These are phyloP conservation scores for Acropora tenuis DNA, from an alignment of 64 coral and sea anemone genomes.

Conservation along the genomic window DNA sequence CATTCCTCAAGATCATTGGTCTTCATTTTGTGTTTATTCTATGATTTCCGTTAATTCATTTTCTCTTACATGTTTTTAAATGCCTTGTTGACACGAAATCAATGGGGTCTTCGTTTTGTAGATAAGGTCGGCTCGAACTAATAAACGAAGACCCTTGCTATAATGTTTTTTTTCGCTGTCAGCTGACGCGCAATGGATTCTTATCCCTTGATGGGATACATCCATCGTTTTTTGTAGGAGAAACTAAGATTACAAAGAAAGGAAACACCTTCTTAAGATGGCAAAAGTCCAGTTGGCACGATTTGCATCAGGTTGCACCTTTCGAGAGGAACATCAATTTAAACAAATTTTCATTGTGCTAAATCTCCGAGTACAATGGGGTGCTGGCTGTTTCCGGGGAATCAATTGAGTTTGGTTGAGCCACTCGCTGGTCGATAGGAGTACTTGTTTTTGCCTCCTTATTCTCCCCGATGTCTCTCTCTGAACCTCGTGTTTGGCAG, in stretches of 20 bases:
- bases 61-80: too few species aligned
- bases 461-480: constrained; percentile 22
- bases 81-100: too few species aligned
- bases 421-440: neutral
- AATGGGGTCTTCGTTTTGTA: too few species aligned
- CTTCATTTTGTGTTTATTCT: too few species aligned
- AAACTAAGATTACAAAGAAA: neutral
- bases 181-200: neutral
- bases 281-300: constrained; percentile 1
- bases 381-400: neutral
- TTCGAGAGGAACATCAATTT: too few species aligned
- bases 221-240: constrained; percentile 50
- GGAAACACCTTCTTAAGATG: constrained; percentile 4
- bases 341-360: too few species aligned
- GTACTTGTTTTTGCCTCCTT: neutral
- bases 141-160: too few species aligned
- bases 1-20: too few species aligned
- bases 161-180: neutral
- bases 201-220: constrained; percentile 44
- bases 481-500: constrained; percentile 26
- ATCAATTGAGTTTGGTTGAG: constrained; percentile 43
- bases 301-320: too few species aligned
- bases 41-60: too few species aligned
- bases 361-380: neutral
- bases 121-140: too few species aligned